These are phyloP conservation scores for Myripristis murdjan DNA, from an alignment of 2,797 vertebrate genomes.

Conservation along the genomic window DNA sequence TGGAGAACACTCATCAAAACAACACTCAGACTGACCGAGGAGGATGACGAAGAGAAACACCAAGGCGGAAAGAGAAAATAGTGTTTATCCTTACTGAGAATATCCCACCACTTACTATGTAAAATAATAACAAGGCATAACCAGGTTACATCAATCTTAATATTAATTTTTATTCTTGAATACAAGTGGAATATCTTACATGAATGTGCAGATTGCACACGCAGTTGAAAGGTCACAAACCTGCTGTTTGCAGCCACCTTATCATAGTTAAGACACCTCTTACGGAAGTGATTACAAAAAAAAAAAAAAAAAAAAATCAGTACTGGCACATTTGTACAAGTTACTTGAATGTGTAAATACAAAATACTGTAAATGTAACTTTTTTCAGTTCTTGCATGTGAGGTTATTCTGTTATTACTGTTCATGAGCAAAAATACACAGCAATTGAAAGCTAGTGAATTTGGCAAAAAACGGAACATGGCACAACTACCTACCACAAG, in stretches of 20 bases:
- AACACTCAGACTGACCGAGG: neutral
- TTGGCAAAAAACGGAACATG: conserved; percentile 4
- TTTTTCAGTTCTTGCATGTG: too few relatives aligned
- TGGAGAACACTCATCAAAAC: conserved; percentile 3
- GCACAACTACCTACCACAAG: too few relatives aligned
- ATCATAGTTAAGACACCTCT: conserved; percentile 27
- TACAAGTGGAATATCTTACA: conserved; percentile 28
- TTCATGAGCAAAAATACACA: conserved; percentile 11
- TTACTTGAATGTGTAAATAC: too few relatives aligned
- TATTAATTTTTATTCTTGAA: conserved; percentile 41
- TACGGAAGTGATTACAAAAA: neutral
- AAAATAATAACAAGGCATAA: conserved; percentile 5
- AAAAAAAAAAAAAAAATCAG: neutral
- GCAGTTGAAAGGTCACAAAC: conserved; percentile 2
- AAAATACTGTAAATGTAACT: too few relatives aligned
- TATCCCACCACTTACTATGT: neutral
- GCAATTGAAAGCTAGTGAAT: conserved; percentile 19
- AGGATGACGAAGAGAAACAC: neutral
- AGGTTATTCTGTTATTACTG: too few relatives aligned
- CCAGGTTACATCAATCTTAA: neutral
- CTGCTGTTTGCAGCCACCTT: neutral
- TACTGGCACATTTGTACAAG: too few relatives aligned
- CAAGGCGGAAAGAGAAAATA: neutral
- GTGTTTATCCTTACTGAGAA: neutral
- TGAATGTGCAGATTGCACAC: neutral